A percentile compares a stretch with the other conserved stretches of the same genome.
Conservation (phyloP, 2,888 invertebrate genomes). For the Tryphoninae sp. region DNA sequence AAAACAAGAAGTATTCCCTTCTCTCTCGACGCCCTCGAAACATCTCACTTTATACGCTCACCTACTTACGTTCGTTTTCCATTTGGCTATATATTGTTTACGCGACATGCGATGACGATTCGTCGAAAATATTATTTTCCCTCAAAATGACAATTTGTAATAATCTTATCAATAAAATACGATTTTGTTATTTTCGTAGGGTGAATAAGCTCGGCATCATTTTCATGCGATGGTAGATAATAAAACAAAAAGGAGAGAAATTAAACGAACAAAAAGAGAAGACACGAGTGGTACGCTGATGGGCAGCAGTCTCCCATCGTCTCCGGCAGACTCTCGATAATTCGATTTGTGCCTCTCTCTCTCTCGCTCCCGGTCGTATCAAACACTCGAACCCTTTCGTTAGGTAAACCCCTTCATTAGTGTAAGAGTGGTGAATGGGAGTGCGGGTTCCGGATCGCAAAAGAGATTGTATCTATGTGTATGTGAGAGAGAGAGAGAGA, state of each 20-base stretch:
- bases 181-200: neutral
- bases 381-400: conserved; percentile 77
- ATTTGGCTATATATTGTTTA: no score
- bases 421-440: conserved; percentile 66
- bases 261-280: neutral
- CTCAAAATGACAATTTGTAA: no score
- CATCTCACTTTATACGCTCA: neutral
- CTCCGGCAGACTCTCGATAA: conserved; percentile 23
- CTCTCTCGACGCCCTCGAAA: neutral
- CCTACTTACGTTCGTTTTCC: neutral
- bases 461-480: no score
- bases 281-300: neutral
- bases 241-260: neutral
- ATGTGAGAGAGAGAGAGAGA: neutral
- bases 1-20: conserved; percentile 12
- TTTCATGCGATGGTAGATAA: neutral
- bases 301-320: conserved; percentile 1
- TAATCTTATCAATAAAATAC: no score
- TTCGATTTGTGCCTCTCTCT: conserved; percentile 29
- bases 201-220: neutral
- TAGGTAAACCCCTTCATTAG: conserved; percentile 75
- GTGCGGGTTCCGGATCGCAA: conserved; percentile 2
- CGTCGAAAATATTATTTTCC: no score
- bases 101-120: no score
- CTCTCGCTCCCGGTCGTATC: conserved; percentile 65